Evolutionary conservation across 2,888 invertebrate genomes (phyloP), one percentile per base, ranked within the genome.

Genomic region (Panopea generosa): DNA sequence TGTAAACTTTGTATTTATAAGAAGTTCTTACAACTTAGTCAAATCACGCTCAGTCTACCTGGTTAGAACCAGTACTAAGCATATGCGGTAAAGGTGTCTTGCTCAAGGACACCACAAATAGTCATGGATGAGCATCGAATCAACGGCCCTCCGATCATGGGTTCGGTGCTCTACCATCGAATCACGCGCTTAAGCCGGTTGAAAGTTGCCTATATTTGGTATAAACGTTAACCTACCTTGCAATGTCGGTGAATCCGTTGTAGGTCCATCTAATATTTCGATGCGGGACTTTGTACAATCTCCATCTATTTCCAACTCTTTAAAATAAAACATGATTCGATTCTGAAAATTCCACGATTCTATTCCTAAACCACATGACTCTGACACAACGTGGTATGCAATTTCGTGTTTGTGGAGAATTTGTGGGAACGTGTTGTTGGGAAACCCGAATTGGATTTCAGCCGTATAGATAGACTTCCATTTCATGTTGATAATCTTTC

Each of bases 261-360:
- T 33, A n/a, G 71, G 61, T 4, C 80, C 80, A 43, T 80, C 80
- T 9, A 66, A 40, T 7, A 80, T 50, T 33, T 69, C 72, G 9
- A 80, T 20, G 16, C 16, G 52, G 6, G 62, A 16, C 2, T 72
- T 53, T 1, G 57, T 29, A 38, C 72, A 75, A 24, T 49, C 27
- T 11, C 22, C 11, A 20, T 52, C 20, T 16, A 57, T 29, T 9
- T 38, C 40, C 11, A 79, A 49, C 9, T 75, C 66, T 29, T 69
- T 67, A 45, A 80, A 80, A 52, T 73, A 57, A 2, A 80, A 49
- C 72, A 80, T 72, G 1, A 80, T 57, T 27, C 63, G 52, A 29
- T 80, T 71, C 38, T 65, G 66, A 59, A 80, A 80, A 26, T 68
- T 65, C 80, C 80, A 80, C n/a, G 76, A 76, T 53, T 80, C 76